phyloP scores from a whole-genome alignment of 1,140 invertebrate species.

The Octopus bimaculoides region DNA sequence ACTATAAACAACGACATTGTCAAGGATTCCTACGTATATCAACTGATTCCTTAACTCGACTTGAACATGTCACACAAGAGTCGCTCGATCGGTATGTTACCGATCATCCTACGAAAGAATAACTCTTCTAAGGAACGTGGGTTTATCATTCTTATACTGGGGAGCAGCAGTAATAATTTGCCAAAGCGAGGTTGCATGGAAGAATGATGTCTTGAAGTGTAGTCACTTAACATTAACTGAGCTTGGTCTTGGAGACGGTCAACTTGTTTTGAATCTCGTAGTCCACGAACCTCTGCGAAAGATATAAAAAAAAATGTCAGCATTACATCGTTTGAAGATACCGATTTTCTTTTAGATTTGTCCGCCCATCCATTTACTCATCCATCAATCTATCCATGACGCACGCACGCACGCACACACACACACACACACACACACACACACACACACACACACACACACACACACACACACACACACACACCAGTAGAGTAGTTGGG shows the following conservation, averaged over 20 bases:
- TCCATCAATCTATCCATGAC: no score
- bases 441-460: no score
- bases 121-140: constrained; percentile 72
- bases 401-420: no score
- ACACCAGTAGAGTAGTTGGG: no score
- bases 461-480: no score
- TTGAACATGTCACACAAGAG: constrained; percentile 92
- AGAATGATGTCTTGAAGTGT: constrained; percentile 77
- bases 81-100: constrained; percentile 97
- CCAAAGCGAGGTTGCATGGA: constrained; percentile 82
- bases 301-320: not conserved
- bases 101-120: constrained; percentile 92
- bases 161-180: constrained; percentile 83
- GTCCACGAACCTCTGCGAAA: constrained; percentile 68
- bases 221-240: constrained; percentile 89
- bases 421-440: no score
- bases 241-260: constrained; percentile 97
- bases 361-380: no score
- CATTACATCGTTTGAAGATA: no score
- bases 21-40: no score
- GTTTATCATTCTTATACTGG: constrained; percentile 76
- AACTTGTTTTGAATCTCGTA: constrained; percentile 91
- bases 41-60: constrained; percentile 31
- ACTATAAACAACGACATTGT: no score
- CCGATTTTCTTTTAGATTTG: no score